Evolutionary conservation across 1,140 invertebrate genomes (phyloP), one percentile per base, ranked within the genome.

Genomic region (Dufourea novaeangliae): DNA sequence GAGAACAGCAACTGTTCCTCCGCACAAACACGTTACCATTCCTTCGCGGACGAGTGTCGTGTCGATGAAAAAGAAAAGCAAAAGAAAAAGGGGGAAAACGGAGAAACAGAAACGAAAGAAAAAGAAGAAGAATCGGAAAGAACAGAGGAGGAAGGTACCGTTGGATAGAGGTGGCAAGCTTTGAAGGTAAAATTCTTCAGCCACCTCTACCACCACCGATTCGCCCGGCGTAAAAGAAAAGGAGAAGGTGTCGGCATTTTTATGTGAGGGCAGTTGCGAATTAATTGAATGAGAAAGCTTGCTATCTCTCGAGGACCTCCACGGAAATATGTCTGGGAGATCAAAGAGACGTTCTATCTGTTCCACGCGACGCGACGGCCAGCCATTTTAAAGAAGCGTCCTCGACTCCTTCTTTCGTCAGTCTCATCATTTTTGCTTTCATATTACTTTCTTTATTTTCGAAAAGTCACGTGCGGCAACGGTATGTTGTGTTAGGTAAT

Each of bases 241-340:
- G 64, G 44, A 62, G 46, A 61, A 39, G 71, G 69, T 68, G 72
- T 64, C 64, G 78, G 83, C 62, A 85, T 84, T 82, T 84, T 81
- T 82, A 66, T 78, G 73, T 59, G 46, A 41, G 52, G 72, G 78
- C 77, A 84, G 84, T 87, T 77, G 81, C 76, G 80, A 88, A 87
- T 89, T 89, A 91, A 91, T 89, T 91, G 85, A 89, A 91, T 88
- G 85, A 89, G 84, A 88, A 79, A 83, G 69, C 81, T 72, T 44
- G 84, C 76, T 46, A 25, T 14, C 41, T 14, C 34, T 66, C 27
- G 52, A 14, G 41, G 27, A 39, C 32, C 76, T 61, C 37, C 22
- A n/a, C 70, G 63, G 66, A 37, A 61, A 70, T 50, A 79, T 69
- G 52, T n/a, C 39, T 41, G 66, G 29, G 50, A 61, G 83, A 88